Base-by-base conservation (phyloP, 1,140 invertebrate species). In the Temnothorax curvispinosus region DNA sequence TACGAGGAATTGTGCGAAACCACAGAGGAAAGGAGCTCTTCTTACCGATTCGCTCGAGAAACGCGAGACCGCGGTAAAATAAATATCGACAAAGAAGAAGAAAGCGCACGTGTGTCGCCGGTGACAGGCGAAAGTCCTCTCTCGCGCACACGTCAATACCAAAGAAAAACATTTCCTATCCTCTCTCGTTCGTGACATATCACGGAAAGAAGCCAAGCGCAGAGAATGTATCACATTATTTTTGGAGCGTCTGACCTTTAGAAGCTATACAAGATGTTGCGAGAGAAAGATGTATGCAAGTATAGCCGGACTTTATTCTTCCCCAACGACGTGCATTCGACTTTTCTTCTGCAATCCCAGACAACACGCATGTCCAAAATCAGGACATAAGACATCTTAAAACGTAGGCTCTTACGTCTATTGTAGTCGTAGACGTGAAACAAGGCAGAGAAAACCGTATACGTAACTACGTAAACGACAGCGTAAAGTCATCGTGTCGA, bases 31-130 rank as follows among this genome's bases (percentile, higher is more conserved):
- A 89, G 84, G 50, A 15, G 56, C 71, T 67, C 56, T 65, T 62
- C 47, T 89, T 72, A 60, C 64, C 35, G 64, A 27, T 27, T 27
- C 44, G 44, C 41, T 58, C 65, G 41, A 13, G 52, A 78, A 80
- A 87, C 88, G 50, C 18, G 52, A 78, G 86, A 87, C 88, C 77
- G 84, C 88, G 85, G 64, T 78, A 84, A 89, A 90, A 89, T 90
- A 90, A 90, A 90, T 87, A 90, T 74, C 77, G 64, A 41, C 44
- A 80, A 64, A 82, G 76, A 76, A 69, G 72, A 71, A 82, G 67
- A 58, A 77, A 50, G 60, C 27, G 54, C 75, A 62, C 74, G 74
- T 88, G 87, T 69, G 87, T 69, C 82, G 88, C 50, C 71, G 58
- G 67, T 88, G 87, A 81, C 87, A 85, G 47, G 69, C 41, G 21